Conservation (phyloP, 1,140 invertebrate species). For the Berghia stephanieae region DNA sequence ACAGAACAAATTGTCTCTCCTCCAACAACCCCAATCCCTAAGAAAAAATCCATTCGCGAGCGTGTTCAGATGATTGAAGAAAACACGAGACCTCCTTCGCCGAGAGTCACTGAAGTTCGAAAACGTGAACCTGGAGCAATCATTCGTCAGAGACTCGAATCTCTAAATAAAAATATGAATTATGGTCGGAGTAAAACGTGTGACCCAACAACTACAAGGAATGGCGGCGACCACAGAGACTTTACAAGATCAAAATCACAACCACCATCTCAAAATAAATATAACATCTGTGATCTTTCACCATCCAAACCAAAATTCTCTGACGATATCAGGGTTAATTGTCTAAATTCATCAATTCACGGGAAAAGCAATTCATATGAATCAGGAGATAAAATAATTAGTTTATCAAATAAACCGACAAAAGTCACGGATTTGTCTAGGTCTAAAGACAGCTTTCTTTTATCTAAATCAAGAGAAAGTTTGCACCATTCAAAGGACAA, state of each 20-base stretch:
- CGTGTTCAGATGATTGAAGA: slow-evolving; percentile 53
- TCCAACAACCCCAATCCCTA: background rate
- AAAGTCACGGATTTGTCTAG: slow-evolving; percentile 12
- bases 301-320: background rate
- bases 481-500: slow-evolving; percentile 9
- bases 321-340: background rate
- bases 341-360: background rate
- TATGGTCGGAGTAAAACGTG: slow-evolving; percentile 29
- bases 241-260: slow-evolving; percentile 24
- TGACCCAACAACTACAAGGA: background rate
- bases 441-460: slow-evolving; percentile 7
- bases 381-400: too few species aligned
- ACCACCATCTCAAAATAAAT: slow-evolving; percentile 9
- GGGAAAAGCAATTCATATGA: slow-evolving; percentile 16
- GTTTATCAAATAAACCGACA: too few species aligned
- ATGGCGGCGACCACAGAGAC: slow-evolving; percentile 38
- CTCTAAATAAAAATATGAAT: slow-evolving; percentile 39
- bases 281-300: background rate
- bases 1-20: slow-evolving; percentile 18
- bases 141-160: slow-evolving; percentile 49
- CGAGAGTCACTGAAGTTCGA: slow-evolving; percentile 39
- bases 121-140: slow-evolving; percentile 46
- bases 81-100: slow-evolving; percentile 35
- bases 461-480: slow-evolving; percentile 14
- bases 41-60: slow-evolving; percentile 42